A percentile compares a stretch with the other conserved stretches of the same genome.
Conservation (phyloP, 1,140 invertebrate genomes). For the Prorops nasuta region DNA sequence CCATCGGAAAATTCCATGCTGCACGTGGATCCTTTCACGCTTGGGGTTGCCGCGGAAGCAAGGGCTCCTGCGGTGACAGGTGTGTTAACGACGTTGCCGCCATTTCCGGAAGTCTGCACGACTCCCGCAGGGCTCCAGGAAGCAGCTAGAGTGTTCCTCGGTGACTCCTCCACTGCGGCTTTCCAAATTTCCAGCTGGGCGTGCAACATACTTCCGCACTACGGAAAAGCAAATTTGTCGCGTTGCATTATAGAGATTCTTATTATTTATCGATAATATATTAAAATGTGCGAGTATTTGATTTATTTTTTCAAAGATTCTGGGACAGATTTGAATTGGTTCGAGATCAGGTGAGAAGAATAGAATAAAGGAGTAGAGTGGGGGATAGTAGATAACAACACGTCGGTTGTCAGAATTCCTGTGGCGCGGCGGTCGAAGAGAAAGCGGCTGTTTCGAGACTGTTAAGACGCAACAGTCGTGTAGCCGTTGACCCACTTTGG, state of each 20-base stretch:
- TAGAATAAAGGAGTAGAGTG: not conserved
- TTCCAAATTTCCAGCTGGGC: conserved; percentile 93
- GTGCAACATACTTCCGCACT: conserved; percentile 82
- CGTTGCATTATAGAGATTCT: too few species aligned
- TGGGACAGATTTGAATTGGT: too few species aligned
- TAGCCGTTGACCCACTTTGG: conserved; percentile 43
- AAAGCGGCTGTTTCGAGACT: conserved; percentile 39
- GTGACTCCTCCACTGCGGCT: conserved; percentile 64
- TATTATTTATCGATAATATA: conserved; percentile 32
- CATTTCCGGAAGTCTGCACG: conserved; percentile 38
- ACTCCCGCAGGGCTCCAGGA: conserved; percentile 48
- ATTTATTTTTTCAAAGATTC: too few species aligned
- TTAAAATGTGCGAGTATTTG: too few species aligned
- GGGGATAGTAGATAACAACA: conserved; percentile 11
- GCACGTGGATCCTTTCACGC: conserved; percentile 41
- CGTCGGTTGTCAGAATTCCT: too few species aligned
- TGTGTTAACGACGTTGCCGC: not conserved
- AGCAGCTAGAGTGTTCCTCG: conserved; percentile 48
- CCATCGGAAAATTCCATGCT: conserved; percentile 63
- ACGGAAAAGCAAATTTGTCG: too few species aligned
- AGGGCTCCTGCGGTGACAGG: not conserved
- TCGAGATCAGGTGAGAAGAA: not conserved
- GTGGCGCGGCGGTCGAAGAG: conserved; percentile 42
- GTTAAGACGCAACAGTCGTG: conserved; percentile 31
- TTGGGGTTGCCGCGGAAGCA: conserved; percentile 14